Conservation (phyloP, 1,140 invertebrate genomes). For the Hycleus phaleratus region DNA sequence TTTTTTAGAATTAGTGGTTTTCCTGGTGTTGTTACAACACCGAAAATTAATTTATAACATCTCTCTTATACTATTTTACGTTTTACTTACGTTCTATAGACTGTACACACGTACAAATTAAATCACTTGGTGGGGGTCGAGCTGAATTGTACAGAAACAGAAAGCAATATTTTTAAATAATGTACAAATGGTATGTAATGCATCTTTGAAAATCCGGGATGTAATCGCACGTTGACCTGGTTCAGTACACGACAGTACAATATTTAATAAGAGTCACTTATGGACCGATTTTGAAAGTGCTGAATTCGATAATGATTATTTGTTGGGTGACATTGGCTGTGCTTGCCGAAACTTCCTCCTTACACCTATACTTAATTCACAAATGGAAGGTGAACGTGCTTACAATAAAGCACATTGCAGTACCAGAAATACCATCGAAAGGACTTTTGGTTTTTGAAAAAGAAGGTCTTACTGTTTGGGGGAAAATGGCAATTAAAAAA, state of each 20-base stretch:
- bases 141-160: slow-evolving; percentile 35
- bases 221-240: slow-evolving; percentile 40
- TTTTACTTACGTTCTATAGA: background rate
- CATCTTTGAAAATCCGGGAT: slow-evolving; percentile 22
- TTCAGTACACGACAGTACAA: slow-evolving; percentile 37
- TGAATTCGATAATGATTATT: slow-evolving; percentile 1
- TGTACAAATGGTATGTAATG: slow-evolving; percentile 33
- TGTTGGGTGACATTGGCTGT: slow-evolving; percentile 33
- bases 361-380: slow-evolving; percentile 21
- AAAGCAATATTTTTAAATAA: slow-evolving; percentile 38
- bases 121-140: slow-evolving; percentile 6
- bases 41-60: no score
- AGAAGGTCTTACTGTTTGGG: slow-evolving; percentile 36
- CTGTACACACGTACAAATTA: slow-evolving; percentile 3
- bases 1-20: no score
- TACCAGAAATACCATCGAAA: slow-evolving; percentile 40
- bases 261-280: slow-evolving; percentile 32
- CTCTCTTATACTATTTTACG: no score
- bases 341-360: slow-evolving; percentile 22
- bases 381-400: slow-evolving; percentile 20
- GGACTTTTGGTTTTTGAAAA: slow-evolving; percentile 40
- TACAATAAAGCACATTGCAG: slow-evolving; percentile 40
- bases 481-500: no score
- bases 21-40: no score
- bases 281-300: slow-evolving; percentile 21